Base-by-base conservation (phyloP, 2,113 vertebrate species). In the Amblyopsis rosae region DNA sequence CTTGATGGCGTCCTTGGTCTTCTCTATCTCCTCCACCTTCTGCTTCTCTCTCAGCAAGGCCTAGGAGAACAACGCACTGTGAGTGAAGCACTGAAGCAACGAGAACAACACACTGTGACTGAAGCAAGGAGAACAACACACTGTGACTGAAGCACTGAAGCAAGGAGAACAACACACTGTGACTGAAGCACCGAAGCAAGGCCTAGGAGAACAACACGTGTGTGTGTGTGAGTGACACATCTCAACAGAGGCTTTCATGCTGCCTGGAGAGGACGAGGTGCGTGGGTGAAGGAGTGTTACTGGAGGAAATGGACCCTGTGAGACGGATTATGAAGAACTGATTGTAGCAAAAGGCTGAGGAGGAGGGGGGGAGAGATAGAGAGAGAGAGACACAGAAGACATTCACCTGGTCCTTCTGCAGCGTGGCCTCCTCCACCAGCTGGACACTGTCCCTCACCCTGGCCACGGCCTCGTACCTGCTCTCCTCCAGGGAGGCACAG, bases 391-490 rank as follows among this genome's bases (percentile, higher is more conserved):
- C 12, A n/a, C 19, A 5, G 8, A 9, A 9, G 17, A 12, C 57
- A n/a, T 11, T 6, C 32, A 98, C 97, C 95, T 96, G 94, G 71
- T 87, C 94, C 73, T 94, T 96, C 82, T 97, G 94, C 70, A 98
- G 83, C 8, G 94, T 87, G 45, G 94, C 95, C 72, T 98, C 97
- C 84, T 98, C 95, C 1, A 95, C 89, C 55, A 96, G 87, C 83
- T 97, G 95, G 74, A 95, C 84, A 59, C 91, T 96, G 3, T 95
- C 93, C 48, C 95, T 84, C 49, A 95, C 90, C 88, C 93, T 95
- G 63, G 79, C 61, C 67, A 96, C 69, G 33, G 94, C 94, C 46
- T 95, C 92, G 0, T 93, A 95, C 46, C 93, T 96, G 68, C 98
- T 93, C 60, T 91, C 90, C 86, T 96, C 94, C 1, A 95, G 65